These are phyloP conservation scores for Sinelater perroti DNA, from an alignment of 2,888 invertebrate genomes.

Conservation along the genomic window DNA sequence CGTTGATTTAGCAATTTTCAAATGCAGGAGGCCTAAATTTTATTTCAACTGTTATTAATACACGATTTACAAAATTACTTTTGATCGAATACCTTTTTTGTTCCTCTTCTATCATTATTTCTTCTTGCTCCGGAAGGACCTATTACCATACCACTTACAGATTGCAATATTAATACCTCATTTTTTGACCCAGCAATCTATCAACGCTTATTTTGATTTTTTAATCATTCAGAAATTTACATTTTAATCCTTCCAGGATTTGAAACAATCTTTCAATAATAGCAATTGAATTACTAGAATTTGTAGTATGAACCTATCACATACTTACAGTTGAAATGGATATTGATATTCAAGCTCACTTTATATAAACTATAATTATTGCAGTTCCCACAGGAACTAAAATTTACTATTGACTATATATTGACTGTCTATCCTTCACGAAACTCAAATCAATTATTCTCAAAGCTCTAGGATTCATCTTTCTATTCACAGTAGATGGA, in stretches of 20 bases:
- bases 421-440: slow-evolving; percentile 76
- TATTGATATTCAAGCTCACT: slow-evolving; percentile 84
- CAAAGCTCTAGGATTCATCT: slow-evolving; percentile 78
- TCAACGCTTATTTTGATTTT: slow-evolving; percentile 89
- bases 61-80: slow-evolving; percentile 63
- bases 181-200: slow-evolving; percentile 85
- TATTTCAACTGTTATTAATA: slow-evolving; percentile 79
- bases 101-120: slow-evolving; percentile 70
- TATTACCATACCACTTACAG: slow-evolving; percentile 80
- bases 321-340: slow-evolving; percentile 88
- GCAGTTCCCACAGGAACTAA: slow-evolving; percentile 86
- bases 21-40: slow-evolving; percentile 84
- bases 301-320: slow-evolving; percentile 86
- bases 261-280: slow-evolving; percentile 83
- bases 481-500: slow-evolving; percentile 80
- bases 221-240: slow-evolving; percentile 88
- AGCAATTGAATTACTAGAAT: slow-evolving; percentile 82
- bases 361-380: slow-evolving; percentile 88
- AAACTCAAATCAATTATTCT: slow-evolving; percentile 68
- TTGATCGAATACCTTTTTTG: slow-evolving; percentile 77
- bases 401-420: slow-evolving; percentile 82
- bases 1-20: slow-evolving; percentile 81
- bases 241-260: slow-evolving; percentile 86
- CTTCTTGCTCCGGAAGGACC: slow-evolving; percentile 81
- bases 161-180: slow-evolving; percentile 82